Evolutionary conservation across 2,888 invertebrate genomes (phyloP), one percentile per base, ranked within the genome.

Genomic region (Unio pictorum): DNA sequence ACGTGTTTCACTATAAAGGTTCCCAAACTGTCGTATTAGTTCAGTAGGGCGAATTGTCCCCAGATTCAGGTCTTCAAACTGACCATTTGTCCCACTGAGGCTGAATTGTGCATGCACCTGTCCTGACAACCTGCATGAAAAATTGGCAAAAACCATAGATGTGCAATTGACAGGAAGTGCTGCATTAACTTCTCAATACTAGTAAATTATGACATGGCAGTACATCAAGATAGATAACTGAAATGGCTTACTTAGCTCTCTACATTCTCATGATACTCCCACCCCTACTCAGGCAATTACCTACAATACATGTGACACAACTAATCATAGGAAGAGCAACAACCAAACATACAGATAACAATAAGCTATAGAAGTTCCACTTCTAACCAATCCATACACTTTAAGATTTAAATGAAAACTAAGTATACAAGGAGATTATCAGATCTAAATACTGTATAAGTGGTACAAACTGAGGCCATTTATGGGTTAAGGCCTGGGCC

Each of bases 1-100:
- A 69, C 97, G 93, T 55, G 95, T 95, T 82, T 95, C 94, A 66
- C 94, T 93, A 91, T 97, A 98, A 72, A 98, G 93, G 74, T 94
- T 93, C 56, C 94, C 94, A 91, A 96, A 98, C 85, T 94, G 93
- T 67, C 94, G 93, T 72, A 96, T 93, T 83, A 92, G 82, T 62
- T 89, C 88, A 93, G 93, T 82, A 45, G 28, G 90, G 63, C 90
- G 80, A 66, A 86, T 85, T 20, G 86, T 85, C 5, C 89, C 89
- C 18, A 89, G 76, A 61, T 82, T 83, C 55, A 89, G 72, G 66
- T 90, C 88, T 74, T 91, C 90, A 74, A 90, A 90, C 67, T 82
- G 83, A 4, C 79, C 72, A 8, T 86, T 84, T 60, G 80, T 75
- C 63, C 83, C 81, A 61, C 59, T 68, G 26, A 63, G 63, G 30